Evolutionary conservation across 2,113 vertebrate species (phyloP).

Genomic region (Onychostruthus taczanowskii): DNA sequence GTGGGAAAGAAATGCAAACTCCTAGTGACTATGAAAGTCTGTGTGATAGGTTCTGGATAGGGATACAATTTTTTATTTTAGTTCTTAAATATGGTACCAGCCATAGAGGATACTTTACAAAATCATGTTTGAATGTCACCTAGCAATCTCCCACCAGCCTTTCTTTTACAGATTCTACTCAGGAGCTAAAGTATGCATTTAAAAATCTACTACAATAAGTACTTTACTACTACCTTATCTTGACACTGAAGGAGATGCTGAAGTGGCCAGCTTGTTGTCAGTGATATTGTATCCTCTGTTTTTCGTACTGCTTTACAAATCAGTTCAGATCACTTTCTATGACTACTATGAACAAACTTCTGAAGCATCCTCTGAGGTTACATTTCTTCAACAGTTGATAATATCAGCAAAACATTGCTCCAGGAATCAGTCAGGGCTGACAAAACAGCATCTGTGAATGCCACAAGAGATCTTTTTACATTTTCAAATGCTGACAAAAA

Average conservation of each 20-base stretch:
- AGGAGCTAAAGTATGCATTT: background rate
- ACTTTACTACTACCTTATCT: background rate
- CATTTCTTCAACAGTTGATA: background rate
- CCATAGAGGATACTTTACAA: background rate
- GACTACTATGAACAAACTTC: background rate
- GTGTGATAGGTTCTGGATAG: background rate
- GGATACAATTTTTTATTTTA: background rate
- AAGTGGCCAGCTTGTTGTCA: background rate
- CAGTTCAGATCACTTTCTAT: background rate
- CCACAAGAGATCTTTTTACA: background rate
- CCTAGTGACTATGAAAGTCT: background rate
- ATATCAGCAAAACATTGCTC: background rate
- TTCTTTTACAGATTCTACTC: background rate
- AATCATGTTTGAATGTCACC: background rate
- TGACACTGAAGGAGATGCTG: background rate
- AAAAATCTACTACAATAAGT: background rate
- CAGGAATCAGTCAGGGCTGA: background rate
- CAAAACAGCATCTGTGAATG: background rate
- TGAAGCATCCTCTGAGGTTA: background rate
- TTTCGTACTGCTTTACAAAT: background rate
- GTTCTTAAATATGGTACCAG: background rate
- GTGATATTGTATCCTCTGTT: background rate
- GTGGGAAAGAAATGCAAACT: background rate
- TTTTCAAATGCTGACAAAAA: background rate
- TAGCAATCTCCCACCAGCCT: rapidly evolving